Base-by-base conservation (phyloP, 2,888 invertebrate species). In the Oconnorella tubifera region DNA sequence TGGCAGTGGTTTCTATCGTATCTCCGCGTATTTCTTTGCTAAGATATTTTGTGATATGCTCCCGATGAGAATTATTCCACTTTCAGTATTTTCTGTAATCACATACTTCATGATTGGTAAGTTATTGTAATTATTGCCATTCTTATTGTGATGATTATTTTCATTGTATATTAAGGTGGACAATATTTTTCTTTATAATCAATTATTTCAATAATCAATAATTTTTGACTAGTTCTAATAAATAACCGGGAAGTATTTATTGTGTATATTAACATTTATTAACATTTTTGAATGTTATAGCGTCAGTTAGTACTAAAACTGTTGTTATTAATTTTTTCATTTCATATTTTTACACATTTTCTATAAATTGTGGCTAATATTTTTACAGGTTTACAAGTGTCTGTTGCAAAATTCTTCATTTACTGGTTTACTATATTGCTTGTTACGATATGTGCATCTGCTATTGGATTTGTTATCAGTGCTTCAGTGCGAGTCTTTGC, bases 381-480 rank as follows among this genome's bases (percentile, higher is more conserved):
- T 40, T 50, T 64, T 51, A 25, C 40, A 72, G 72, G 72, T 33
- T 61, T 72, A 10, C 62, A 64, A 33, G 23, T 55, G 31, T 59
- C 62, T n/a, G 70, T 53, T 4, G 77, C 69, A 27, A 72, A 77
- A 59, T 82, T 80, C 68, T 76, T 79, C 67, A 67, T 81, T 65
- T 82, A 75, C 70, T 56, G 74, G 49, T 67, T 82, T 56, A 71
- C 68, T 19, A 68, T 82, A 59, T 74, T 78, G 58, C 55, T 77
- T 27, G 78, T 78, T 3, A 76, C 80, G 1, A 53, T 78, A 61
- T 69, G 80, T 10, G 80, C 78, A 3, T 76, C 77, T 1, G 71
- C 76, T 19, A 57, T 82, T 4, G 76, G 79, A 29, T 81, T 81
- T 70, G 69, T 74, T 62, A 68, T 81, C 70, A 69, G 70, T 40